Base-by-base conservation (phyloP, 37 sponge, comb jelly and placozoan species). In the Lycopodina hypogea region DNA sequence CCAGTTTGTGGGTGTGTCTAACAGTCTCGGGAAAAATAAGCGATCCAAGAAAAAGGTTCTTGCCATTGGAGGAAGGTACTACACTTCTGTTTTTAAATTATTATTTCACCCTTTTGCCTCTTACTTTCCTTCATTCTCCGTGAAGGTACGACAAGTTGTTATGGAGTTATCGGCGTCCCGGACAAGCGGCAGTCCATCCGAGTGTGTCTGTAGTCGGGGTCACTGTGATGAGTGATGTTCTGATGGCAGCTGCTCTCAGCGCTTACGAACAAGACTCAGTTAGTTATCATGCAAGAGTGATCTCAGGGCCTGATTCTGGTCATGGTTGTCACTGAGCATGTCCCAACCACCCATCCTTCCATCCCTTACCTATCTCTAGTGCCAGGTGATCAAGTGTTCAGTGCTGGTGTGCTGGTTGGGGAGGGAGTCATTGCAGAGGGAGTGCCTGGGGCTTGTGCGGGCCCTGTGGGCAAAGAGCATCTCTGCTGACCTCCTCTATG, bases 381-480 rank as follows among this genome's bases (percentile, higher is more conserved):
- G 63, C 30, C 76, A 76, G 6, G 28, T 76, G 42, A 84, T 55
- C 7, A 75, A 82, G 35, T 73, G 88, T 71, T 69, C 80, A 29
- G 92, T 76, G 6, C 68, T 92, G 68, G 92, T 92, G 58, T 87
- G 88, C 56, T 92, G 88, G 85, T 36, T 87, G 34, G 85, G 88
- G 8, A 58, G 62, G n/a, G 82, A 84, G 78, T 76, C 79, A 18
- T 69, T 83, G 11, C 84, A 83, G 39, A 38, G 36, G 17, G 84
- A 92, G 61, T 92, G 88, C 55, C 64, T 84, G 14, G 52, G 69
- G 34, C 63, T 92, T 63, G 82, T 80, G 15, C 60, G 51, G 1
- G 76, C 74, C 9, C 85, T 92, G 15, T 86, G 92, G 88, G 34
- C 75, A 24, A 84, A 87, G 48, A 85, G 88, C 32, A 64, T 92